Evolutionary conservation across 2,888 invertebrate species (phyloP).

Genomic region (Drosophila mulleri): DNA sequence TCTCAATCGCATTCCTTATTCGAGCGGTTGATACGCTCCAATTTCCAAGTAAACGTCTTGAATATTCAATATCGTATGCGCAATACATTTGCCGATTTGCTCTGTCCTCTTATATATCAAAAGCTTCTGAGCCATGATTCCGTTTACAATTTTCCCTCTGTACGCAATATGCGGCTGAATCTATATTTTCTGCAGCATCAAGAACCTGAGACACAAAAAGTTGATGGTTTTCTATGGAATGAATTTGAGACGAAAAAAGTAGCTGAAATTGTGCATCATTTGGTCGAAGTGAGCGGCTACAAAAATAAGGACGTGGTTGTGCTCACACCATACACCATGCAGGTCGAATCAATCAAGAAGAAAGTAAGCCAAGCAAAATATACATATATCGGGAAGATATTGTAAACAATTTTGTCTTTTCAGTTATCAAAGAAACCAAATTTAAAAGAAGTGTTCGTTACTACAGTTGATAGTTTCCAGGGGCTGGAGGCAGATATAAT

Average conservation of each 20-base stretch:
- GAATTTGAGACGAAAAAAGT: constrained; percentile 54
- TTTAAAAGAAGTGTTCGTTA: constrained; percentile 82
- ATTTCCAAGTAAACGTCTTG: constrained; percentile 87
- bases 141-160: constrained; percentile 85
- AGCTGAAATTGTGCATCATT: constrained; percentile 47
- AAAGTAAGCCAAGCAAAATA: constrained; percentile 29
- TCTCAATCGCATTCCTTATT: constrained; percentile 88
- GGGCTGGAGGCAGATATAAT: constrained; percentile 92
- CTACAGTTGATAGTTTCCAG: constrained; percentile 92
- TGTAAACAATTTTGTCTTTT: background rate
- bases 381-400: background rate
- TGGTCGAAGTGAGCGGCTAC: constrained; percentile 86
- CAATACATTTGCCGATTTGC: constrained; percentile 87
- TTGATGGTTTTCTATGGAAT: constrained; percentile 42
- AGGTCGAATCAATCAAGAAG: constrained; percentile 54
- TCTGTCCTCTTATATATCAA: constrained; percentile 89
- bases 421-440: constrained; percentile 23
- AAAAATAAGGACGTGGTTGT: constrained; percentile 89
- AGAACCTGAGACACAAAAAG: constrained; percentile 85
- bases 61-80: constrained; percentile 92
- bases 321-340: constrained; percentile 84
- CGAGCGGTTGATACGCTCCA: constrained; percentile 91
- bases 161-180: constrained; percentile 88
- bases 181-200: constrained; percentile 89
- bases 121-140: constrained; percentile 87